These are phyloP conservation scores for Petrosia ficiformis DNA, from an alignment of 37 sponge, comb jelly and placozoan genomes.

Conservation along the genomic window DNA sequence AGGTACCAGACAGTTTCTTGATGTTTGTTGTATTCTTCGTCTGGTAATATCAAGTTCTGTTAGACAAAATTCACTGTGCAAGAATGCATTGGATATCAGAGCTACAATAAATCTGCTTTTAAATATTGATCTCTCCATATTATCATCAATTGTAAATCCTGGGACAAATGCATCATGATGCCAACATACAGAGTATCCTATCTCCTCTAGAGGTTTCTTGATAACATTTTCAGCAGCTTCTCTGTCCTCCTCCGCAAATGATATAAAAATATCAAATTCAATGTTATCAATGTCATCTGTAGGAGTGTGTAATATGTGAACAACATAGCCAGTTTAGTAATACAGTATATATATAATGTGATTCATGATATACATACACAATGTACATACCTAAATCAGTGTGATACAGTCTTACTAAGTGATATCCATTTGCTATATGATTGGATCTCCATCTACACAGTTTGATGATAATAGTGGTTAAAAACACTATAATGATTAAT, in stretches of 20 bases:
- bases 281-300: not conserved
- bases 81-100: constrained; percentile 19
- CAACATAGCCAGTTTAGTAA: not conserved
- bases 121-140: constrained; percentile 3
- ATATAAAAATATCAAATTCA: constrained; percentile 29
- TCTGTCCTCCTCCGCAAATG: constrained; percentile 31
- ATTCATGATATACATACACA: not conserved
- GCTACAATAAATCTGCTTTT: constrained; percentile 12
- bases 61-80: constrained; percentile 14
- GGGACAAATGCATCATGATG: constrained; percentile 21
- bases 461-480: no score
- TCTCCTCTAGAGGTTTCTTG: constrained; percentile 7
- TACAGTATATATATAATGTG: not conserved
- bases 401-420: no score
- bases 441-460: no score
- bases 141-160: constrained; percentile 23
- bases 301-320: not conserved
- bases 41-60: constrained; percentile 12
- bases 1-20: not conserved
- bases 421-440: no score
- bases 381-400: no score
- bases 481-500: no score
- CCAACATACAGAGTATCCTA: constrained; percentile 18
- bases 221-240: constrained; percentile 8
- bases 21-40: not conserved